Base-by-base conservation (phyloP, 2,113 vertebrate species). In the Machaerirhynchus nigripectus region DNA sequence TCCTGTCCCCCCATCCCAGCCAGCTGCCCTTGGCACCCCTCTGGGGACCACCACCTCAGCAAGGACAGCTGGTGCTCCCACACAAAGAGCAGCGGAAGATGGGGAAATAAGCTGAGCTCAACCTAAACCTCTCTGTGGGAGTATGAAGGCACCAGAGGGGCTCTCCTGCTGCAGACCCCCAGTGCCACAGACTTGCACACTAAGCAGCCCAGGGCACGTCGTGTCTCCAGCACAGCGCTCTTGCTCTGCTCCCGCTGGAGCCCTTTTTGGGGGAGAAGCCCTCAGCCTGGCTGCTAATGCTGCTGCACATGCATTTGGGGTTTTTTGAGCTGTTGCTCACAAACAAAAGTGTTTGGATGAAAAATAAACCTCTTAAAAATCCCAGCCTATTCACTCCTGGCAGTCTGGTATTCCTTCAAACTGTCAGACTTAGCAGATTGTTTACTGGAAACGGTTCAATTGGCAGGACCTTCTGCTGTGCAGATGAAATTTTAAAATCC, bases 351-450 rank as follows among this genome's bases (percentile, higher is more conserved):
- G 95, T 93, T 98, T 63, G 56, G 89, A 97, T 97, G 97, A 97
- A 98, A 98, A 98, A 98, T 98, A 98, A 97, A 97, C 96, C 97
- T 97, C 98, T 98, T 96, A 96, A 97, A 98, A 97, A 97, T 96
- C 65, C 87, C 96, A 98, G 96, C 95, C 97, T 97, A 97, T 98
- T 98, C 97, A 97, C 86, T 97, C 96, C 97, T 96, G 97, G 97
- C 97, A 98, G 97, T 96, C 96, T 97, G 95, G 96, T 98, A 93
- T 97, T 98, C 96, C 97, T 98, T 98, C 97, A 97, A 98, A 97
- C 97, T 98, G 97, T 98, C 97, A 98, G 97, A 98, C 97, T 97
- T 98, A 97, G 97, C 98, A 98, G 98, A 98, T 98, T 98, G 97
- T 97, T 98, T 98, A 97, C 97, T 98, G 97, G 97, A 98, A 97